Evolutionary conservation across 2,797 vertebrate species (phyloP).

Genomic region (Thamnophis elegans): DNA sequence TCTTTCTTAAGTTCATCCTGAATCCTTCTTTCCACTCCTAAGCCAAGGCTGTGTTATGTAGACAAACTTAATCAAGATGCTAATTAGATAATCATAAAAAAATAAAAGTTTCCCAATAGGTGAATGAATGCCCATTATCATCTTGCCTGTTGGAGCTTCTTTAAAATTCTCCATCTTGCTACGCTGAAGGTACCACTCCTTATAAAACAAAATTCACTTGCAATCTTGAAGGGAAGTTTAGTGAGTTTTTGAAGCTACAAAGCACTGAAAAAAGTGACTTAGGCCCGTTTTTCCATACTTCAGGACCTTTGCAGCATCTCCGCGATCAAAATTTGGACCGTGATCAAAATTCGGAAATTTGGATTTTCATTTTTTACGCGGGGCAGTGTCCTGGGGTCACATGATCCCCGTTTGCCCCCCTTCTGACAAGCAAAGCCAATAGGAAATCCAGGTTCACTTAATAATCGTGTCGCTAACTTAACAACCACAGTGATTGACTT

Average conservation of each 20-base stretch:
- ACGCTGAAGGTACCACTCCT: not conserved
- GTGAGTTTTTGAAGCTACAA: not conserved
- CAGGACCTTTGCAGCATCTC: not conserved
- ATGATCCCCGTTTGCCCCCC: no score
- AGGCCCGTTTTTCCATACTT: not conserved
- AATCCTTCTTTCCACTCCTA: not conserved
- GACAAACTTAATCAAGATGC: conserved; percentile 44
- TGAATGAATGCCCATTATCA: no score
- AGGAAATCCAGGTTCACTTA: not conserved
- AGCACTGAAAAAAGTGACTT: not conserved
- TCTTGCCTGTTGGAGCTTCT: not conserved
- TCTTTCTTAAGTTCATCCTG: not conserved
- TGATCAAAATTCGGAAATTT: no score
- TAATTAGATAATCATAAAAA: conserved; percentile 16
- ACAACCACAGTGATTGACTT: no score
- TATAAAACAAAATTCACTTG: not conserved
- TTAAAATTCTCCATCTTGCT: not conserved
- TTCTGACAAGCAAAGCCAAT: no score
- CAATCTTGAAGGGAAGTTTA: not conserved
- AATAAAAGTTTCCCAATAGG: not conserved
- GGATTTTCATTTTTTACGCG: no score
- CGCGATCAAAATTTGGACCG: not conserved
- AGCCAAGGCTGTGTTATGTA: conserved; percentile 17
- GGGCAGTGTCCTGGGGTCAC: no score
- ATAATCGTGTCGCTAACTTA: no score